Evolutionary conservation across 30 jellyfish, hydroid and myxozoan genomes (phyloP), one percentile per base, ranked within the genome.

Genomic region (Rhopilema esculentum): DNA sequence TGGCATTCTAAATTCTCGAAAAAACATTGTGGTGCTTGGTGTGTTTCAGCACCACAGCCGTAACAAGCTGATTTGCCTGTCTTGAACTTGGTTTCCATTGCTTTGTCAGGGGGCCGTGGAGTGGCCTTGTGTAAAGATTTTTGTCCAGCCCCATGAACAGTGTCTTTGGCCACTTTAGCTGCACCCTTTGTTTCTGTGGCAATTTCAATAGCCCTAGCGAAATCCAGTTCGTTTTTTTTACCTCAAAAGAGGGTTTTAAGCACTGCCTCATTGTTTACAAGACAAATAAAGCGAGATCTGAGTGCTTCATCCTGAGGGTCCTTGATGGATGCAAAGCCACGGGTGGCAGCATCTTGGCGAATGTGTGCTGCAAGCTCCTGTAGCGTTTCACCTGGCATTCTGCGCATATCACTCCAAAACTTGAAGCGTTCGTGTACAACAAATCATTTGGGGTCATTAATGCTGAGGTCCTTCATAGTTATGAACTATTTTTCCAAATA

Each of bases 271-370:
- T 82, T 82, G 49, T 40, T 40, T 15, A 82, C 77, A 26, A 74
- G 49, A 69, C 91, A 82, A 25, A 82, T 82, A 72, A 68, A 82
- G 16, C 85, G 75, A 19, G 90, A 4, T 70, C 89, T 31, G 23
- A 72, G 28, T 49, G 93, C 91, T 53, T 84, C 89, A 33, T 84
- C 91, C 75, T 28, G 91, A 17, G 93, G 91, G n/a, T 84, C 92
- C 50, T 49, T n/a, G 74, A 71, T 49, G 49, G 88, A 51, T 18
- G 93, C 16, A 65, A 84, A 84, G 26, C 75, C 84, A 52, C 90
- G 33, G 21, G 82, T 84, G 30, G 91, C 81, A 57, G 93, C 93
- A 40, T 84, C 89, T 57, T 84, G 89, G 27, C 93, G 90, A 57
- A 73, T 75, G 7, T 64, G 49, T 61, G 90, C 80, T 4, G 90